These are phyloP conservation scores for Pelobates fuscus DNA, from an alignment of 2,113 vertebrate genomes.

Conservation along the genomic window DNA sequence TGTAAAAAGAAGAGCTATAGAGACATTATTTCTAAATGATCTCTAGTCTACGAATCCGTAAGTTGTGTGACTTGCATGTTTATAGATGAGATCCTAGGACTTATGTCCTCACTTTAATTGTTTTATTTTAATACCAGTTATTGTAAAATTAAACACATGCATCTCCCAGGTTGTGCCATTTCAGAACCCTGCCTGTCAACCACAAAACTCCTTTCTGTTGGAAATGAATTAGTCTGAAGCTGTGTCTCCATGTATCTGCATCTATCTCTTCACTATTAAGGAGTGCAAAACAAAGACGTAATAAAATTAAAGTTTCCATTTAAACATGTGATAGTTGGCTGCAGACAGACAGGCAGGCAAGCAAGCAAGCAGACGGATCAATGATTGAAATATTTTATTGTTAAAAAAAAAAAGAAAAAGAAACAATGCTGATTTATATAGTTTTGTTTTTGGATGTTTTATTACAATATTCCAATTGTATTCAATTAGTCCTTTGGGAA, in stretches of 20 bases:
- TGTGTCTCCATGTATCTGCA: not conserved
- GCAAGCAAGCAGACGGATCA: not conserved
- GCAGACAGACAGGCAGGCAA: not conserved
- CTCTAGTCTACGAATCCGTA: too few species aligned
- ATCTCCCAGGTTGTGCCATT: not conserved
- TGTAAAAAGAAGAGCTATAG: too few species aligned
- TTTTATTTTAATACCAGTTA: not conserved
- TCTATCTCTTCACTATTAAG: not conserved
- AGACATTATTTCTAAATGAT: too few species aligned
- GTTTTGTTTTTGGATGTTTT: not conserved
- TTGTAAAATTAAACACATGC: not conserved
- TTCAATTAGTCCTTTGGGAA: constrained; percentile 65
- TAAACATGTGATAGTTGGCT: not conserved
- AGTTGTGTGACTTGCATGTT: too few species aligned
- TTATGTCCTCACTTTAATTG: not conserved
- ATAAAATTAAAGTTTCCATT: not conserved
- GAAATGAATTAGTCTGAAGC: not conserved
- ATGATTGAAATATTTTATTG: not conserved
- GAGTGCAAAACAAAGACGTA: not conserved
- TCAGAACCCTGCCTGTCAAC: not conserved
- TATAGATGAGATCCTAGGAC: too few species aligned
- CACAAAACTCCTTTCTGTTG: not conserved
- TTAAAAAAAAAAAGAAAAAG: not conserved
- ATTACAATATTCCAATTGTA: constrained; percentile 68
- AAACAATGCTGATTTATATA: not conserved